Conservation (phyloP, 2,888 invertebrate species). For the Cybosia mesomella region DNA sequence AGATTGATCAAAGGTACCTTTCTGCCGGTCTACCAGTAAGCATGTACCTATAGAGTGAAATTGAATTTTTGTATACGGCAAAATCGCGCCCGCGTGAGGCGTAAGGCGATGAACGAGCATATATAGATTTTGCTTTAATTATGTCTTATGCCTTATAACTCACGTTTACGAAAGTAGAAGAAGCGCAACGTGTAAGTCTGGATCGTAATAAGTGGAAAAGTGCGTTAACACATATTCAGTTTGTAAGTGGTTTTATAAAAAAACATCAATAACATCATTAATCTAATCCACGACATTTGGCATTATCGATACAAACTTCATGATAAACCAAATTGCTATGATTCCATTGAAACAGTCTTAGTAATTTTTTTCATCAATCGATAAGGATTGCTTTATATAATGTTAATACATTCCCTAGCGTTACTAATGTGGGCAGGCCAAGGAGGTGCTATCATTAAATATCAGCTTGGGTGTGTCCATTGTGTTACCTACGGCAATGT, state of each 20-base stretch:
- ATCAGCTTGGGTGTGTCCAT: conserved; percentile 56
- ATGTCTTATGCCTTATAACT: too few species aligned
- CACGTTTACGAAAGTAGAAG: background rate
- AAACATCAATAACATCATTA: conserved; percentile 35
- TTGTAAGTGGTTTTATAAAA: background rate
- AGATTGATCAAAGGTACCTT: background rate
- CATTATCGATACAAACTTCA: conserved; percentile 30
- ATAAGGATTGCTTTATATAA: conserved; percentile 4
- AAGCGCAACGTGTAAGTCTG: background rate
- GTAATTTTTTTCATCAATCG: background rate
- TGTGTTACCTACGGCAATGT: conserved; percentile 61
- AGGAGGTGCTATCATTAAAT: conserved; percentile 70
- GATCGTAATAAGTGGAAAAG: too few species aligned
- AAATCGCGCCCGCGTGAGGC: too few species aligned
- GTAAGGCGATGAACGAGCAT: too few species aligned
- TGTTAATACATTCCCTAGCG: conserved; percentile 16
- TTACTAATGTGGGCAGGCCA: background rate
- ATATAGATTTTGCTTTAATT: too few species aligned
- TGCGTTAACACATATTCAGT: background rate
- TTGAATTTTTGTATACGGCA: too few species aligned
- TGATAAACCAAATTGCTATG: conserved; percentile 37
- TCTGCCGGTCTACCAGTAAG: too few species aligned
- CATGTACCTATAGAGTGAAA: too few species aligned
- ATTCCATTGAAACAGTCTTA: conserved; percentile 14
- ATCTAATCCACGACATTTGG: conserved; percentile 45